Evolutionary conservation across 2,888 invertebrate genomes (phyloP), one percentile per base, ranked within the genome.

Genomic region (Rotaria macrura): DNA sequence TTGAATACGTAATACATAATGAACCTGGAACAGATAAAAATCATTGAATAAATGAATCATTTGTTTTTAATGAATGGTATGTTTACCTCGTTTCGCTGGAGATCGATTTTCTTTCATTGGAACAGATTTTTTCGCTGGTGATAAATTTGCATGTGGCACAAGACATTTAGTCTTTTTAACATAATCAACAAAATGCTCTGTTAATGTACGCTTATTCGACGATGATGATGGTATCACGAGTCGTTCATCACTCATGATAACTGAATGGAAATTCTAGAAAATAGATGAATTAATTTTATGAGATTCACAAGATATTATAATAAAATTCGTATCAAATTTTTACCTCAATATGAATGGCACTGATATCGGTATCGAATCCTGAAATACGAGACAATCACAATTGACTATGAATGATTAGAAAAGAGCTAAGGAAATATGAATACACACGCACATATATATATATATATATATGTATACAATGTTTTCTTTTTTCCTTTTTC

Each of bases 121-220:
- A 49, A 49, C 17, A 17, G 14, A 17, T 17, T 79, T 79, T 43
- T 40, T 79, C 10, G 12, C 17, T n/a, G 40, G 43, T 43, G 40
- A 43, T 43, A n/a, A 25, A n/a, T 43, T 43, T 79, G 9, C 4
- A n/a, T 7, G 43, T 43, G 79, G 79, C 20, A n/a, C 79, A 43
- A 79, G 43, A 9, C 40, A 34, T 79, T 79, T 79, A n/a, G 25
- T n/a, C n/a, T 79, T 79, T 43, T 79, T 79, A 43, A 79, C 79
- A 43, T 79, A 79, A 43, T 79, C 43, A 79, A 79, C 79, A 40
- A 79, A 12, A 40, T 79, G 79, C 17, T 79, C 79, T 12, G 79
- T 79, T 79, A 79, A 79, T 40, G 79, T n/a, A 43, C 79, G 79
- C 43, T 79, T 79, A 79, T 79, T 79, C 25, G 43, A 79, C 9